Evolutionary conservation across 1,140 invertebrate genomes (phyloP).

Genomic region (Calliopsis andreniformis): DNA sequence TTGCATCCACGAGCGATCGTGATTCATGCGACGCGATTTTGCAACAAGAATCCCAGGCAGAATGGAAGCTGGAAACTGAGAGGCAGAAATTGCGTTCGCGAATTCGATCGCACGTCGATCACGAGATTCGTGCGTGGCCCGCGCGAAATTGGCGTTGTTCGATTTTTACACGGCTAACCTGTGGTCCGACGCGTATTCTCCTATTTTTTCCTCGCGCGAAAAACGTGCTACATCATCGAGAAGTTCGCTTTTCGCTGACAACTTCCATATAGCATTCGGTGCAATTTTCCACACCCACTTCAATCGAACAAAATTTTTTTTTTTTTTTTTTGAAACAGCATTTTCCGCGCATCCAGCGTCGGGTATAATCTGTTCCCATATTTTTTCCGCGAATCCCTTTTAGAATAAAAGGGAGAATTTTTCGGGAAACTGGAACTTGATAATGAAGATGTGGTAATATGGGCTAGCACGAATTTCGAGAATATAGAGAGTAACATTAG

Average conservation of each 20-base stretch:
- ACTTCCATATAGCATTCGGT: neutral
- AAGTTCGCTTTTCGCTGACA: neutral
- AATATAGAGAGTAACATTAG: neutral
- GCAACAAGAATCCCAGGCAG: neutral
- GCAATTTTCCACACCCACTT: too few species aligned
- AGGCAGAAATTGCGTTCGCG: neutral
- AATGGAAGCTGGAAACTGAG: conserved; percentile 1
- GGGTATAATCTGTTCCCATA: too few species aligned
- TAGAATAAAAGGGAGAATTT: neutral
- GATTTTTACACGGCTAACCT: neutral
- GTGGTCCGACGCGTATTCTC: too few species aligned
- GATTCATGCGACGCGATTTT: neutral
- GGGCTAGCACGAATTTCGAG: conserved; percentile 15
- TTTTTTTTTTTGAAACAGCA: too few species aligned
- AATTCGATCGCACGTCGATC: conserved; percentile 42
- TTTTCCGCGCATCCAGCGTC: too few species aligned
- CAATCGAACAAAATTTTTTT: too few species aligned
- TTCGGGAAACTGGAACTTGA: neutral
- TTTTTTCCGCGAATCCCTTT: neutral
- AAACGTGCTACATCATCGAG: neutral
- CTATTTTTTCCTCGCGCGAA: neutral
- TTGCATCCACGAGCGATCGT: conserved; percentile 10
- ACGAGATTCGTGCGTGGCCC: conserved; percentile 43
- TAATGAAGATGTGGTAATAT: neutral
- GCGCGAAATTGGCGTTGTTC: conserved; percentile 23